Evolutionary conservation across 2,797 vertebrate genomes (phyloP).

Genomic region (Coluber constrictor): DNA sequence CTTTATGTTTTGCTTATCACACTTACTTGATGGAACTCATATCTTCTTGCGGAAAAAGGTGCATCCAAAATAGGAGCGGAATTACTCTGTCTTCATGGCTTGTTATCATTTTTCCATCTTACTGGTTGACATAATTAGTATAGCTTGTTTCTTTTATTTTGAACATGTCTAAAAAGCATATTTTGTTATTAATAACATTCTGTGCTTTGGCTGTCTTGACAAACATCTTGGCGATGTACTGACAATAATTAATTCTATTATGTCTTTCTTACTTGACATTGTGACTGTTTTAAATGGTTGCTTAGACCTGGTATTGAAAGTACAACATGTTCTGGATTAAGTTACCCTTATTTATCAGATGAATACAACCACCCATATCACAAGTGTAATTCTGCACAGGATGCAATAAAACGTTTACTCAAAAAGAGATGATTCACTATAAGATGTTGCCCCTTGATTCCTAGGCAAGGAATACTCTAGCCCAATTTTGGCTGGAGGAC

Average conservation of each 20-base stretch:
- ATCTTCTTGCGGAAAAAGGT: background rate
- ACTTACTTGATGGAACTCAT: background rate
- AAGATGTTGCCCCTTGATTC: background rate
- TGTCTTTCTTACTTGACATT: background rate
- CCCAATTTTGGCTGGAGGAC: background rate
- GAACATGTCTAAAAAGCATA: background rate
- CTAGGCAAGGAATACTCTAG: background rate
- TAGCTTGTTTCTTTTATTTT: background rate
- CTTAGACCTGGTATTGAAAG: background rate
- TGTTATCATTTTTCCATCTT: background rate
- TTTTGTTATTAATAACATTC: background rate
- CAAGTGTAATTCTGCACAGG: background rate
- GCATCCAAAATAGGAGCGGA: background rate
- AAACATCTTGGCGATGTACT: background rate
- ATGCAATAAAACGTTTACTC: background rate
- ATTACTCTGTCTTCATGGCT: background rate
- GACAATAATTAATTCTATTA: background rate
- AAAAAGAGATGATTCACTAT: background rate
- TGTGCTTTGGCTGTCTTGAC: background rate
- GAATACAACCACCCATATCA: background rate
- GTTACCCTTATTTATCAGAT: background rate
- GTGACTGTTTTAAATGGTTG: background rate
- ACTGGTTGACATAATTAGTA: background rate
- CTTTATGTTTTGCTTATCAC: background rate
- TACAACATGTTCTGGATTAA: background rate